A percentile compares a stretch with the other conserved stretches of the same genome.
These are phyloP conservation scores for Drosophila tripunctata DNA, from an alignment of 2,888 invertebrate species.

Conservation along the genomic window DNA sequence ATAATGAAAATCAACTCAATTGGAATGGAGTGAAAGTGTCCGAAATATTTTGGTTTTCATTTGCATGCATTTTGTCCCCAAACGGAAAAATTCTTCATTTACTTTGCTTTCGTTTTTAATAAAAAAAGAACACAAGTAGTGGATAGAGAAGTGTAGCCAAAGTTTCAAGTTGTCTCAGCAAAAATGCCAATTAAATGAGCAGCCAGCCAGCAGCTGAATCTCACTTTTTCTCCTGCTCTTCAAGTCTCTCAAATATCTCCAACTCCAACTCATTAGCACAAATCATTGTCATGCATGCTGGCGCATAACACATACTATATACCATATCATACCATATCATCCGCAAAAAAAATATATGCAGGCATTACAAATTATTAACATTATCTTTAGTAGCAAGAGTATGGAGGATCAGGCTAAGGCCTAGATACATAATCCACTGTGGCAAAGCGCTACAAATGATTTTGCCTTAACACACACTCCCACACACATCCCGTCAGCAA, in stretches of 20 bases:
- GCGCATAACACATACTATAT: constrained; percentile 26
- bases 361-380: constrained; percentile 79
- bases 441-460: constrained; percentile 75
- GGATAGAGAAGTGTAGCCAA: constrained; percentile 40
- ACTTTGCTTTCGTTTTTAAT: constrained; percentile 53
- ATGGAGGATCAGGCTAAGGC: constrained; percentile 11
- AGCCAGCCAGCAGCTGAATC: constrained; percentile 38
- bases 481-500: constrained; percentile 38
- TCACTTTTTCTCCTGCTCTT: constrained; percentile 5
- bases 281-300: constrained; percentile 69
- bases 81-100: constrained; percentile 49
- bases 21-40: constrained; percentile 75
- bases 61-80: constrained; percentile 59
- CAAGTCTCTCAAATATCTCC: background rate
- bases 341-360: constrained; percentile 43
- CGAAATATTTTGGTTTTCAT: constrained; percentile 71
- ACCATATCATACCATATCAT: constrained; percentile 30
- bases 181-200: constrained; percentile 67
- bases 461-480: constrained; percentile 51
- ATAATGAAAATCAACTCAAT: constrained; percentile 80
- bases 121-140: constrained; percentile 38
- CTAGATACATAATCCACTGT: constrained; percentile 72
- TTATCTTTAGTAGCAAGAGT: constrained; percentile 63
- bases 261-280: constrained; percentile 66
- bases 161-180: constrained; percentile 32